Base-by-base conservation (phyloP, 1,140 invertebrate genomes). In the Harpegnathos saltator region DNA sequence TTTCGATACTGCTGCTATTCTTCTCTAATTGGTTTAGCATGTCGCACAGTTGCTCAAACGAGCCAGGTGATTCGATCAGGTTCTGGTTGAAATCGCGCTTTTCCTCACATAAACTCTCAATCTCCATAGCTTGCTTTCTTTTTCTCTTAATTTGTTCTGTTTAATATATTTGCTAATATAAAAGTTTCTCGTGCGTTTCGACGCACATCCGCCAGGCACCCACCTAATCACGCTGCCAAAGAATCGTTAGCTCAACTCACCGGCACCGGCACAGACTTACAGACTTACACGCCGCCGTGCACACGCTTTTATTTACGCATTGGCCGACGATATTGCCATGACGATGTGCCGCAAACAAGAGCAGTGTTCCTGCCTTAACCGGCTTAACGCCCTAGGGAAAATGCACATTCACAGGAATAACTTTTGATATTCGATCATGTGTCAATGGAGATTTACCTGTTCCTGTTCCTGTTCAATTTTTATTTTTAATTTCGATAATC, bases 11-110 rank as follows among this genome's bases (percentile, higher is more conserved):
- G 26, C 54, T 81, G 26, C 54, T 81, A 85, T 92, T 90, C 54
- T 89, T 82, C 50, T 93, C 90, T 56, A 94, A 81, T 69, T 92
- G 84, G 38, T 78, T 91, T 24, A 93, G 93, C 90, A 92, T 93
- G 0, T 71, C 89, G 66, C 91, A 93, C 0, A 94, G 63, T 58
- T 93, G 90, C 48, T 93, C 87, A 29, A 94, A 91, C 0, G 91
- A 91, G 26, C 87, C 89, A 52, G 90, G 78, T 7, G 90, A 82
- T 29, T 94, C 90, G 26, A 93, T 91, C 0, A 93, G 66, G 59
- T 93, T 93, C 59, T 91, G 90, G 86, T 93, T 92, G 44, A 89
- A 92, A 74, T 93, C 75, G 38, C 11, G 44, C 14, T 69, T 73
- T 17, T 80, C 33, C 14, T 80, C 52, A 9, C n/a, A 15, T 29